These are phyloP conservation scores for Taphrorychus bicolor DNA, from an alignment of 2,888 invertebrate species.

Conservation along the genomic window DNA sequence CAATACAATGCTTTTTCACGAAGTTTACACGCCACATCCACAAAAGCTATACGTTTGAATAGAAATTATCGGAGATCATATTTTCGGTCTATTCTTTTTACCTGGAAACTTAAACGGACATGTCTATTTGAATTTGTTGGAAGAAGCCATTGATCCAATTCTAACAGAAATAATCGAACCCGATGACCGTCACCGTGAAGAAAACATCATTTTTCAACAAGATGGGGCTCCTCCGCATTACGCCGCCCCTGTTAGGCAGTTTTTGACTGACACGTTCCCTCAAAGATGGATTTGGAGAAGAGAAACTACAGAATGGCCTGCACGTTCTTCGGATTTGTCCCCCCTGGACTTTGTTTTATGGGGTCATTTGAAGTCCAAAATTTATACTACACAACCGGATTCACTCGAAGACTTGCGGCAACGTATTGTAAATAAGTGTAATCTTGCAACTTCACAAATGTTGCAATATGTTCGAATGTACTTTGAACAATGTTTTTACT, in stretches of 20 bases:
- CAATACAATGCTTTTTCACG: not conserved
- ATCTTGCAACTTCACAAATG: too few species aligned
- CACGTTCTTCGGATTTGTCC: too few species aligned
- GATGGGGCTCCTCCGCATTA: not conserved
- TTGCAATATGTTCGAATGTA: too few species aligned
- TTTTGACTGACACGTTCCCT: not conserved
- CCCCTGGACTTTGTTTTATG: constrained; percentile 1
- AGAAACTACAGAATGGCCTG: not conserved
- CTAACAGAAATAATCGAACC: not conserved
- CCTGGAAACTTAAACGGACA: not conserved
- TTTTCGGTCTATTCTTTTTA: not conserved
- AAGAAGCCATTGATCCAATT: not conserved
- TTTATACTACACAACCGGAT: not conserved
- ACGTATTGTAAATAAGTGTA: too few species aligned
- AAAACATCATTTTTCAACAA: not conserved
- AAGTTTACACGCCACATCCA: not conserved
- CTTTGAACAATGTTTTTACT: too few species aligned
- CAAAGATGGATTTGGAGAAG: not conserved
- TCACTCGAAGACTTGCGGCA: not conserved
- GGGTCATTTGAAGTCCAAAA: not conserved
- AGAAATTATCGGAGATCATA: too few species aligned
- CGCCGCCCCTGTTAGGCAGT: not conserved
- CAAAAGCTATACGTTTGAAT: not conserved
- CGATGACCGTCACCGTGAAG: not conserved
- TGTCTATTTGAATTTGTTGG: not conserved